Evolutionary conservation across 2,797 vertebrate species (phyloP).

Genomic region (Channa striata): DNA sequence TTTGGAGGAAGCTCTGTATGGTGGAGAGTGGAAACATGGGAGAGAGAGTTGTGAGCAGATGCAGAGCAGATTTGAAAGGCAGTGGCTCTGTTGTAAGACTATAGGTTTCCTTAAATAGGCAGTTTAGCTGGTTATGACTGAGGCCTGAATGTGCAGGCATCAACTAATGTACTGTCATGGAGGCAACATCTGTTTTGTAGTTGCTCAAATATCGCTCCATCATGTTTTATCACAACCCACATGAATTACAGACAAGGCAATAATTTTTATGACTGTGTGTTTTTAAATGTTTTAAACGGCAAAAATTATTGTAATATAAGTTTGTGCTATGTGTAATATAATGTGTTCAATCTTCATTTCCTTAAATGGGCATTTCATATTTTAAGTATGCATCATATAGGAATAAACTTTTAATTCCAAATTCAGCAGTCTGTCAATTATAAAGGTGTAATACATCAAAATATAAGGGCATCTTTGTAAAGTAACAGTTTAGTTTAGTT

Average conservation of each 20-base stretch:
- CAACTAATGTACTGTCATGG: conserved; percentile 45
- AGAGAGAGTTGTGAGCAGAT: conserved; percentile 62
- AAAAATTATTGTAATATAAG: neutral
- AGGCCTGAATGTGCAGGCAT: conserved; percentile 34
- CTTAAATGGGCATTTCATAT: neutral
- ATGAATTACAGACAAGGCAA: too few species aligned
- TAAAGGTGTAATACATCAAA: neutral
- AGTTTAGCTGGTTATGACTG: conserved; percentile 36
- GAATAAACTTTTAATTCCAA: neutral
- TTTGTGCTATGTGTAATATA: neutral
- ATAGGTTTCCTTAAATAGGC: conserved; percentile 79
- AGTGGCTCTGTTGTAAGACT: conserved; percentile 28
- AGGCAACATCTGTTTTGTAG: conserved; percentile 36
- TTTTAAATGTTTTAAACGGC: too few species aligned
- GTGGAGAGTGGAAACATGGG: conserved; percentile 46
- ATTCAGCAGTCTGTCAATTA: neutral
- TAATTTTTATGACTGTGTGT: too few species aligned
- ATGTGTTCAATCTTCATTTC: neutral
- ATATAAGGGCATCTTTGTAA: too few species aligned
- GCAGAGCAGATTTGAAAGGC: conserved; percentile 59
- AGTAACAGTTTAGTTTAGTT: too few species aligned
- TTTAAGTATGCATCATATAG: too few species aligned
- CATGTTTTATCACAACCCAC: neutral
- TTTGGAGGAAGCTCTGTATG: conserved; percentile 50
- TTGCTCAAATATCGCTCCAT: conserved; percentile 1